phyloP scores from a whole-genome alignment of 1,140 invertebrate genomes.

The Streblospio benedicti region DNA sequence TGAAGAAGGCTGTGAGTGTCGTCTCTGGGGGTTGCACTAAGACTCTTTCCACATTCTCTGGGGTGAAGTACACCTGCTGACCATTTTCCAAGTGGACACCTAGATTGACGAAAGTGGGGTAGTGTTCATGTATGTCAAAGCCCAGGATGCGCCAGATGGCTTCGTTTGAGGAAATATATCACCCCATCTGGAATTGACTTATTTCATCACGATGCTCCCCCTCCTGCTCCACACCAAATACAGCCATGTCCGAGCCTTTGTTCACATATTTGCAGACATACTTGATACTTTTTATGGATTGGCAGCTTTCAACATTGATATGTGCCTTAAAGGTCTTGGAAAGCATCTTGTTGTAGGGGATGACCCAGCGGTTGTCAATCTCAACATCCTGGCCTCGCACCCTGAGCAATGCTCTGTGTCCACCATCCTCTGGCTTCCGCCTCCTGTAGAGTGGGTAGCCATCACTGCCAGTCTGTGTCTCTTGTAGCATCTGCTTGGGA shows the following conservation, averaged over 20 bases:
- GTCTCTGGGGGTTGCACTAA: too few species aligned
- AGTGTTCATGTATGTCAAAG: too few species aligned
- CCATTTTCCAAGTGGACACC: too few species aligned
- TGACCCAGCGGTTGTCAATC: not conserved
- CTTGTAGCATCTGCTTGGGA: not conserved
- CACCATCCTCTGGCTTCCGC: not conserved
- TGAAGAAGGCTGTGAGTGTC: too few species aligned
- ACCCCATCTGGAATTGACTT: too few species aligned
- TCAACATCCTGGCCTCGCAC: not conserved
- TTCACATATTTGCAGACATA: constrained; percentile 43
- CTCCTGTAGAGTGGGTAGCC: not conserved
- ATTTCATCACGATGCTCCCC: too few species aligned
- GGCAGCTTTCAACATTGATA: constrained; percentile 22
- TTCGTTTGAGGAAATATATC: too few species aligned
- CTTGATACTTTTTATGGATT: constrained; percentile 16
- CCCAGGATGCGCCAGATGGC: too few species aligned
- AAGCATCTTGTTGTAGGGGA: not conserved
- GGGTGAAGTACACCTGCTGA: too few species aligned
- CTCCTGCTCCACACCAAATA: not conserved
- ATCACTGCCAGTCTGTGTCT: not conserved
- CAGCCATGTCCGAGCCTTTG: constrained; percentile 28
- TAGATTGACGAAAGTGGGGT: too few species aligned
- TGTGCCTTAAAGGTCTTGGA: not conserved
- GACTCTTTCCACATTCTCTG: too few species aligned
- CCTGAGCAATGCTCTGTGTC: not conserved